phyloP scores from a whole-genome alignment of 2,888 invertebrate genomes.

The Brachyopa scutellaris region DNA sequence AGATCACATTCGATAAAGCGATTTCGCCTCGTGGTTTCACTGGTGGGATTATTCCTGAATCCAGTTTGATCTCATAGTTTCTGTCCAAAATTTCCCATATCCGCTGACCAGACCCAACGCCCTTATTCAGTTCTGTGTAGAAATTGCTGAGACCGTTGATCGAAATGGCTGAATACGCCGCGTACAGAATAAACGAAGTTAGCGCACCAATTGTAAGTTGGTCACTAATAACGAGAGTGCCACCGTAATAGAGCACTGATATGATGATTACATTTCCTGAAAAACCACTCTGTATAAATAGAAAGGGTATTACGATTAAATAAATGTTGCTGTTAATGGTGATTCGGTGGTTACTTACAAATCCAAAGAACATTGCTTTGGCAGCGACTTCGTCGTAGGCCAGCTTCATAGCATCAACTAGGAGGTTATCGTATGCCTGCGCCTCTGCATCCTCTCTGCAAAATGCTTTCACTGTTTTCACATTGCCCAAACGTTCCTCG shows the following conservation, averaged over 20 bases:
- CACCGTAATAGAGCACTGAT: conserved; percentile 95
- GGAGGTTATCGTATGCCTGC: conserved; percentile 85
- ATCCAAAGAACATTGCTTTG: conserved; percentile 94
- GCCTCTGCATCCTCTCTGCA: conserved; percentile 92
- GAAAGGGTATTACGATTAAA: too few relatives aligned
- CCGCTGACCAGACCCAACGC: conserved; percentile 94
- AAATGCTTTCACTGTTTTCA: conserved; percentile 96
- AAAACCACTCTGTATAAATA: conserved; percentile 87
- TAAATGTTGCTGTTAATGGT: background rate
- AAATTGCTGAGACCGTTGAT: conserved; percentile 95
- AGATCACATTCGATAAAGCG: conserved; percentile 88
- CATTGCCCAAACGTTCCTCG: conserved; percentile 95
- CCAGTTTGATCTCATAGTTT: conserved; percentile 88
- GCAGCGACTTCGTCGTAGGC: conserved; percentile 94
- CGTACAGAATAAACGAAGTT: conserved; percentile 96
- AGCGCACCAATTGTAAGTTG: conserved; percentile 92
- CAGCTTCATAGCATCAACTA: conserved; percentile 88
- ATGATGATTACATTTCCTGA: conserved; percentile 95
- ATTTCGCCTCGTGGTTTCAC: conserved; percentile 84
- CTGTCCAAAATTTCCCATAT: conserved; percentile 95
- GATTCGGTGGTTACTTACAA: conserved; percentile 83
- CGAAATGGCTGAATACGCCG: conserved; percentile 95
- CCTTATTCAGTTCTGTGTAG: conserved; percentile 96
- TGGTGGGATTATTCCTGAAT: conserved; percentile 80
- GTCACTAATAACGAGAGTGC: conserved; percentile 91